These are phyloP conservation scores for Muscicapa striata DNA, from an alignment of 2,797 vertebrate genomes.

Conservation along the genomic window DNA sequence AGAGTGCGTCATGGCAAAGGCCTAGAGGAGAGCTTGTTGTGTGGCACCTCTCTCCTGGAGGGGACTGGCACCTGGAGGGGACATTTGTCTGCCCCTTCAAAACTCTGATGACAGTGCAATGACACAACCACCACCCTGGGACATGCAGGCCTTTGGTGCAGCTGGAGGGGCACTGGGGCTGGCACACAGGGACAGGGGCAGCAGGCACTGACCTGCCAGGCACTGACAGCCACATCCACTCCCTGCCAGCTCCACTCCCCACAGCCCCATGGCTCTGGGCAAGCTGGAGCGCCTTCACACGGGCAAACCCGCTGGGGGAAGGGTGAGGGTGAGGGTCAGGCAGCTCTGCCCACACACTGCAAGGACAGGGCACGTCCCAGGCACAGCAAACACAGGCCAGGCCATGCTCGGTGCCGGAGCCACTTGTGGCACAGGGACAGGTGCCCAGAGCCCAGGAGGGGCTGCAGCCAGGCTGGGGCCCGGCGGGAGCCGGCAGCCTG, in stretches of 20 bases:
- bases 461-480: background rate
- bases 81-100: background rate
- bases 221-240: background rate
- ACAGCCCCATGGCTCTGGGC: background rate
- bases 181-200: background rate
- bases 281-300: background rate
- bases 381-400: background rate
- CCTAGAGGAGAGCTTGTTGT: background rate
- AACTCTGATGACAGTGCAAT: background rate
- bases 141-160: background rate
- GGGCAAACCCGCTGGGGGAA: accelerated
- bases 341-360: background rate
- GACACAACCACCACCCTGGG: accelerated
- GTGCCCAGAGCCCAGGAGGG: background rate
- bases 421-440: background rate
- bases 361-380: background rate
- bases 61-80: accelerated
- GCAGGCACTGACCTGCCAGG: background rate
- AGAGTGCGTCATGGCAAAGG: background rate
- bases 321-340: background rate
- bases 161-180: background rate
- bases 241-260: background rate
- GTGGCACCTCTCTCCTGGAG: background rate
- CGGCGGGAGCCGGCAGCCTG: background rate
- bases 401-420: background rate